Evolutionary conservation across 2,797 vertebrate species (phyloP).

Genomic region (Mycteria americana): DNA sequence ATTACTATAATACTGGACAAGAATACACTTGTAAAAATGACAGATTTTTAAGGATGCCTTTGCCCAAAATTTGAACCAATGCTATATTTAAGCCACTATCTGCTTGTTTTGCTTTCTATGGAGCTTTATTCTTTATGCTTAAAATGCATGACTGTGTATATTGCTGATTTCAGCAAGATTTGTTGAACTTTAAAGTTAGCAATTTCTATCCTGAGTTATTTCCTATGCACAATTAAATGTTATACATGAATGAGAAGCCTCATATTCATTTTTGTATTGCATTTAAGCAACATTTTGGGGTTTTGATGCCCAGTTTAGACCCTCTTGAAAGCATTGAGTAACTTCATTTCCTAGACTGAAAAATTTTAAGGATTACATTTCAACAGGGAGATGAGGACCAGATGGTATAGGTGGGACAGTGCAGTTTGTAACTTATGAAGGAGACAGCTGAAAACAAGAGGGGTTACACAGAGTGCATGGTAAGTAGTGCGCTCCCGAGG

Average conservation of each 20-base stretch:
- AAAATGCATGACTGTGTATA: background rate
- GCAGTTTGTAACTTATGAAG: background rate
- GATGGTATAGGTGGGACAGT: background rate
- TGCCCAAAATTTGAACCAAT: background rate
- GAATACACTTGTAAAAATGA: background rate
- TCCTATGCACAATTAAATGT: background rate
- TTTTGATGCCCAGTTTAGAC: background rate
- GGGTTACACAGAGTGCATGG: constrained; percentile 2
- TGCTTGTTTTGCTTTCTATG: background rate
- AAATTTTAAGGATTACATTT: background rate
- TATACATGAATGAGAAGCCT: background rate
- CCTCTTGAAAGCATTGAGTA: constrained; percentile 14
- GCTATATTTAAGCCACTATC: background rate
- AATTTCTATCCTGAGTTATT: background rate
- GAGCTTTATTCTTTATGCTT: constrained; percentile 6
- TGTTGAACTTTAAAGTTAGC: background rate
- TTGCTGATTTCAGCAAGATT: background rate
- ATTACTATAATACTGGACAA: background rate
- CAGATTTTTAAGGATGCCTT: background rate
- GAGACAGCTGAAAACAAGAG: constrained; percentile 21
- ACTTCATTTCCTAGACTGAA: background rate
- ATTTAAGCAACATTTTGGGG: background rate
- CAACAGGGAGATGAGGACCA: background rate
- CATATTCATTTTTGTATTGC: background rate
- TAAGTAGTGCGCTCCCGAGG: background rate